Conservation (phyloP, 1,140 invertebrate species). For the Ruditapes philippinarum region DNA sequence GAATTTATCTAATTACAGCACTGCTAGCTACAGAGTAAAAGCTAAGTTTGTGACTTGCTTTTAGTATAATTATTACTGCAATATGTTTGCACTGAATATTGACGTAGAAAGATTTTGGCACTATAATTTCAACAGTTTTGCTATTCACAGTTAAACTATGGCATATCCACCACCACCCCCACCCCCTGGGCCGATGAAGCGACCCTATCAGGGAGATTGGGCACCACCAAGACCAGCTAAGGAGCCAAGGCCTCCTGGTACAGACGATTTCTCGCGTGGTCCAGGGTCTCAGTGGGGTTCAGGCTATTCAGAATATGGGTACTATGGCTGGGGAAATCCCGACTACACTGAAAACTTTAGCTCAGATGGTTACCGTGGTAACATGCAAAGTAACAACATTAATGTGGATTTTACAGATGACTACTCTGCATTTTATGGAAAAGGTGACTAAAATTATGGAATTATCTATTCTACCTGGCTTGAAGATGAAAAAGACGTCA, state of each 20-base stretch:
- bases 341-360: not conserved
- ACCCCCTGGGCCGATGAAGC: not conserved
- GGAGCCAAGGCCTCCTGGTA: constrained; percentile 11
- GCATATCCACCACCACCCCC: constrained; percentile 24
- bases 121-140: not conserved
- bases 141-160: not conserved
- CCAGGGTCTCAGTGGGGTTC: not conserved
- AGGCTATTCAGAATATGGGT: not conserved
- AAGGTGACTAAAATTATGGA: too few species aligned
- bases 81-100: too few species aligned
- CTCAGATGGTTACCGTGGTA: not conserved
- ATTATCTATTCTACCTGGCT: too few species aligned
- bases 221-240: constrained; percentile 29
- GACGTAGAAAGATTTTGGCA: too few species aligned
- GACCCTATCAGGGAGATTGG: constrained; percentile 19
- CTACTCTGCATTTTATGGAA: constrained; percentile 49
- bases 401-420: constrained; percentile 51
- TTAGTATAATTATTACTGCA: too few species aligned
- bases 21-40: too few species aligned
- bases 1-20: too few species aligned
- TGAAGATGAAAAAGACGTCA: too few species aligned
- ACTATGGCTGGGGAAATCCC: not conserved
- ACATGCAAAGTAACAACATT: not conserved
- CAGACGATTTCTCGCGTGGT: not conserved
- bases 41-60: too few species aligned